Conservation (phyloP, 2,888 invertebrate genomes). For the Drosophila koepferae region DNA sequence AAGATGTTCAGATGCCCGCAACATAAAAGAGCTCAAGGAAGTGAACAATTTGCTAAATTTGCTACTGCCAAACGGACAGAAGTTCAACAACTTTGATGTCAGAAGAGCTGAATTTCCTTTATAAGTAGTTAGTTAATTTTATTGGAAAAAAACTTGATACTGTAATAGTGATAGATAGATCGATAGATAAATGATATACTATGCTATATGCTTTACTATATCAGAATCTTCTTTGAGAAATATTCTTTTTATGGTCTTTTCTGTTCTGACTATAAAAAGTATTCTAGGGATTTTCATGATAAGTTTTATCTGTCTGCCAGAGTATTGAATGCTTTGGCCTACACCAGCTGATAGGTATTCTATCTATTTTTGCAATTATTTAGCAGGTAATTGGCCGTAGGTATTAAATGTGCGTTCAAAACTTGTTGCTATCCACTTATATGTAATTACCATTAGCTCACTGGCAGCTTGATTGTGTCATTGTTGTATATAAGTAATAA, state of each 20-base stretch:
- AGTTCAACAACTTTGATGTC: constrained; percentile 14
- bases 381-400: constrained; percentile 22
- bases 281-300: background rate
- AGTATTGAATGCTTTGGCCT: background rate
- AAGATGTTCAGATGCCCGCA: constrained; percentile 10
- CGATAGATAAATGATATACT: no score
- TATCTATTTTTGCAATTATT: constrained; percentile 12
- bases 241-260: background rate
- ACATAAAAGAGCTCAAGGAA: constrained; percentile 45
- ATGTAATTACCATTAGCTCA: constrained; percentile 63
- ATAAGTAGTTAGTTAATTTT: background rate
- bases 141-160: no score
- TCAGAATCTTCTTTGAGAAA: no score
- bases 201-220: no score
- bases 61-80: constrained; percentile 2
- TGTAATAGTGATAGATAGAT: no score
- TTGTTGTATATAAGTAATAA: constrained; percentile 41
- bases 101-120: background rate
- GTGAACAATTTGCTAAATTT: constrained; percentile 29
- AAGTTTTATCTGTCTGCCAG: background rate
- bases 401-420: constrained; percentile 8
- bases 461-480: constrained; percentile 54
- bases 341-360: background rate
- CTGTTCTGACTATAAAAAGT: background rate
- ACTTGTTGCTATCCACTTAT: constrained; percentile 40